These are phyloP conservation scores for Nothobranchius furzeri DNA, from an alignment of 2,113 vertebrate genomes.

Conservation along the genomic window DNA sequence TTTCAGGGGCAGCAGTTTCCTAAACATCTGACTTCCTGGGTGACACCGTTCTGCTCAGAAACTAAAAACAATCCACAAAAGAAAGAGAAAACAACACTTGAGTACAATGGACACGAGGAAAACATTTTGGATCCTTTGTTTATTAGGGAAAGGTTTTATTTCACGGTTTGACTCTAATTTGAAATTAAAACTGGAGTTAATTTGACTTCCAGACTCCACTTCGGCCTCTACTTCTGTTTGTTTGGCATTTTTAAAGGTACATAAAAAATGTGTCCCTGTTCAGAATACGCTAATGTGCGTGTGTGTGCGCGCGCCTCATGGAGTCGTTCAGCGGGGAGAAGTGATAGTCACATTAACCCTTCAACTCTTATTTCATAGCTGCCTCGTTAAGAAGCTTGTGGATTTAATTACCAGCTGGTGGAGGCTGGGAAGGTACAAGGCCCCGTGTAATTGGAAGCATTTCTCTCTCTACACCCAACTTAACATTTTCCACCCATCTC, in stretches of 20 bases:
- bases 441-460: conserved; percentile 72
- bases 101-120: too few species aligned
- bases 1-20: too few species aligned
- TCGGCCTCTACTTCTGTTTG: background rate
- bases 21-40: too few species aligned
- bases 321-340: conserved; percentile 68
- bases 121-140: too few species aligned
- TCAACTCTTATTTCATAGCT: conserved; percentile 74
- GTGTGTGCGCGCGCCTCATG: conserved; percentile 46
- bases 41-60: too few species aligned
- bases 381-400: conserved; percentile 74
- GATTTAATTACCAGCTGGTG: conserved; percentile 71
- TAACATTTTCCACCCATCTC: conserved; percentile 72
- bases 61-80: too few species aligned
- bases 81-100: too few species aligned
- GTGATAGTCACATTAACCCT: conserved; percentile 77
- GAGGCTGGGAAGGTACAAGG: conserved; percentile 71
- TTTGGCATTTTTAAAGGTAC: background rate
- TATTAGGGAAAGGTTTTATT: too few species aligned
- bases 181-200: too few species aligned
- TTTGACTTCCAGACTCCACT: background rate
- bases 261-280: background rate
- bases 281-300: conserved; percentile 52
- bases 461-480: conserved; percentile 72
- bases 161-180: background rate